phyloP scores from a whole-genome alignment of 2,888 invertebrate species.

The Himalopsyche anomala region DNA sequence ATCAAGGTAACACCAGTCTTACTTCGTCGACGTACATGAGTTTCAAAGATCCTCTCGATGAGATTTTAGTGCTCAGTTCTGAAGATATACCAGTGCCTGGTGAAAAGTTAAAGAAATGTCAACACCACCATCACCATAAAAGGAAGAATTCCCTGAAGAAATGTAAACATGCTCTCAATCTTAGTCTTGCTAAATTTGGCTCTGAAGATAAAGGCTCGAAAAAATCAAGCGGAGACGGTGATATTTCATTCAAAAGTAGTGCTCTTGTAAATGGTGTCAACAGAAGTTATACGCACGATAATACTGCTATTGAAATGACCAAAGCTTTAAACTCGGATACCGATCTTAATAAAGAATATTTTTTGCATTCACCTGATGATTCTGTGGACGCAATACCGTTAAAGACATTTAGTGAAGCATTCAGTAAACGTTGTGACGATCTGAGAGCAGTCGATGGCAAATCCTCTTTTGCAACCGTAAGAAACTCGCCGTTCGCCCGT shows the following conservation, averaged over 20 bases:
- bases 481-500: conserved; percentile 73
- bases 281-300: conserved; percentile 55
- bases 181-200: conserved; percentile 60
- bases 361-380: conserved; percentile 67
- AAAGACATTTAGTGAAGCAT: conserved; percentile 70
- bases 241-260: conserved; percentile 61
- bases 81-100: conserved; percentile 69
- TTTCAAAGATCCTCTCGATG: conserved; percentile 72
- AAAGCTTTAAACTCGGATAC: conserved; percentile 49
- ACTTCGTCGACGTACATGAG: conserved; percentile 74
- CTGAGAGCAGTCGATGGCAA: conserved; percentile 67
- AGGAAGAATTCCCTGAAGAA: conserved; percentile 64
- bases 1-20: conserved; percentile 52
- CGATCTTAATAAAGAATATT: conserved; percentile 60
- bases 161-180: conserved; percentile 65
- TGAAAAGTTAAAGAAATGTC: conserved; percentile 60
- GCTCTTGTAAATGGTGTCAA: conserved; percentile 63
- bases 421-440: conserved; percentile 67
- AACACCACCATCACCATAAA: conserved; percentile 64
- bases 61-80: conserved; percentile 75
- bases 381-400: conserved; percentile 73
- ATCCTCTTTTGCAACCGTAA: conserved; percentile 74
- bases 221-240: conserved; percentile 47
- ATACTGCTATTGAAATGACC: conserved; percentile 66
- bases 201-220: conserved; percentile 61